These are phyloP conservation scores for Aldrovandia affinis DNA, from an alignment of 2,797 vertebrate genomes.

Conservation along the genomic window DNA sequence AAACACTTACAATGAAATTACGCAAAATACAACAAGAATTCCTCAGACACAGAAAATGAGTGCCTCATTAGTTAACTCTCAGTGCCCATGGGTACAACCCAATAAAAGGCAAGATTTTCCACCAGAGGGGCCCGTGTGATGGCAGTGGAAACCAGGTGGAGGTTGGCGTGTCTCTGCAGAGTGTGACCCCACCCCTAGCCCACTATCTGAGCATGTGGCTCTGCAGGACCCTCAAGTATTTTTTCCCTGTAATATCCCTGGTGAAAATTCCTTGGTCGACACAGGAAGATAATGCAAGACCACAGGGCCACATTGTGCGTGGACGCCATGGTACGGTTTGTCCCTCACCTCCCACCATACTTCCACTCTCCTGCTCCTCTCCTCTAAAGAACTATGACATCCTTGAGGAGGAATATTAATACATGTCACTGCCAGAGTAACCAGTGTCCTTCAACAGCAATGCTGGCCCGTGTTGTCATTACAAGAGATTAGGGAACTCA, in stretches of 20 bases:
- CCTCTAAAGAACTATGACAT: not conserved
- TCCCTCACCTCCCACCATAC: too few relatives aligned
- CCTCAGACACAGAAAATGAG: not conserved
- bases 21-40: not conserved
- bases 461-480: not conserved
- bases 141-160: not conserved
- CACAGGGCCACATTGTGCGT: not conserved
- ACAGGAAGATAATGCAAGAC: not conserved
- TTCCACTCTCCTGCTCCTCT: not conserved
- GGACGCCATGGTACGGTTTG: not conserved
- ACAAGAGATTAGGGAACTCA: constrained; percentile 19
- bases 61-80: not conserved
- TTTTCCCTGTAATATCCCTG: not conserved
- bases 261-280: not conserved
- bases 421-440: constrained; percentile 6
- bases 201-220: not conserved
- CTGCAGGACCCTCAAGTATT: not conserved
- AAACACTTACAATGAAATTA: not conserved
- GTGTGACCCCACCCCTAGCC: not conserved
- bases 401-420: not conserved
- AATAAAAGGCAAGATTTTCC: not conserved
- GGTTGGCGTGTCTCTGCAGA: not conserved
- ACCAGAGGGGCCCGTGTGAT: not conserved
- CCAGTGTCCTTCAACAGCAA: not conserved
- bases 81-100: not conserved